Evolutionary conservation across 2,113 vertebrate genomes (phyloP), one percentile per base, ranked within the genome.

Genomic region (Opisthocomus hoazin): DNA sequence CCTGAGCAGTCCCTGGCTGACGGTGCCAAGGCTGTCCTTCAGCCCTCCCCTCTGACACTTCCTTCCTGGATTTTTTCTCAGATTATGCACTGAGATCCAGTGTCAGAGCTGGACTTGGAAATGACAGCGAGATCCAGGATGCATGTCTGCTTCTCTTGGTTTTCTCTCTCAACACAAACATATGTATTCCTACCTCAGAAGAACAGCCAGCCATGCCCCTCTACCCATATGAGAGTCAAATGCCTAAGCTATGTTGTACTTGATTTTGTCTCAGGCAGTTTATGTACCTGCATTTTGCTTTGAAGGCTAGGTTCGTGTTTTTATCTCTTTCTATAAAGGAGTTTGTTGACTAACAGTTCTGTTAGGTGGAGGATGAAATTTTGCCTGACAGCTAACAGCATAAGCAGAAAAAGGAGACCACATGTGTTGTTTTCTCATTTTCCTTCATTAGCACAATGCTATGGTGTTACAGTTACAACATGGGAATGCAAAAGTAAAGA

Each of bases 41-140:
- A 46, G 46, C 30, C 16, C 77, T 65, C 32, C 43, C 1, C 0
- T 70, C 51, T 3, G 4, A 5, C 0, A 0, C 21, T 36, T 43
- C 21, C 29, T 91, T 15, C 48, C 48, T 66, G 34, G 8, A 3
- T 65, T 36, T 68, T 56, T 16, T 9, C 77, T 75, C 41, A 37
- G n/a, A 37, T 46, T 11, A 4, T 0, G 0, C 56, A 21, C 74
- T 30, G 60, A 82, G 36, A 69, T 43, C 57, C 86, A 86, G 17
- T 34, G 5, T 13, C 37, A 61, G 34, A 87, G 34, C 45, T 65
- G 54, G 53, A 11, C 63, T 89, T 30, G 12, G 63, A 64, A 60
- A 63, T 43, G 68, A 2, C 18, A 79, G 34, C 22, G 66, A 65
- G 30, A 66, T 65, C 63, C 26, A 24, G 58, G 8, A 32, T 48